Base-by-base conservation (phyloP, 1,140 invertebrate species). In the Thalassaphorura encarpata region DNA sequence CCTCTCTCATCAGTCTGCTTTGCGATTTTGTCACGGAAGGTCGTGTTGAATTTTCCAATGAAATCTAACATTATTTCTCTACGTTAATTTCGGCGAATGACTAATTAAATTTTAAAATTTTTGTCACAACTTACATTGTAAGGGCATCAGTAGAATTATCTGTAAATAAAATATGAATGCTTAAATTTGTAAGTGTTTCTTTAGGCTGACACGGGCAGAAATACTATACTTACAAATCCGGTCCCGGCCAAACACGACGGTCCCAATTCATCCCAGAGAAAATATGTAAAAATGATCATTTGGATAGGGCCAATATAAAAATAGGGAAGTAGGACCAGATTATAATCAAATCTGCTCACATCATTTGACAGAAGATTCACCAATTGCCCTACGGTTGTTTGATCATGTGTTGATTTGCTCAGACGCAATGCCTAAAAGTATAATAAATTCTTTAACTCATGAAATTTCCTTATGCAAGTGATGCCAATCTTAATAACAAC, bases 1-100 rank as follows among this genome's bases (percentile, higher is more conserved):
- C 94, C 83, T 56, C 90, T 75, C 66, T 89, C 81, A 68, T 95
- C 91, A 0, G 89, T 91, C 60, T 79, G 76, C 4, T 75, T 58
- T 0, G 87, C 84, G n/a, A 82, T 84, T 62, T 77, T 73, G 45
- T 79, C 66, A 56, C 85, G 76, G 24, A 83, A 76, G 45, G 74
- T 74, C 0, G 83, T 80, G 1, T 83, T 83, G 49, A 79, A 75
- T 66, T 80, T 83, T 24, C 85, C 85, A 67, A 90, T 75, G 66
- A 76, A 80, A 58, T 80, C 84, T 84, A 56, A 54, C 51, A 47
- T n/a, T n/a, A n/a, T n/a, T n/a, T n/a, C n/a, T n/a, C 33, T 6
- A 6, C 15, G 26, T 47, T 29, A 13, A 26, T 18, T 23, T 15
- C 26, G n/a, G n/a, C n/a, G 33, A 36, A 36, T 11, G n/a, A 36